A percentile compares a stretch with the other conserved stretches of the same genome.
Conservation (phyloP, 2,797 vertebrate species). For the Helostoma temminkii region DNA sequence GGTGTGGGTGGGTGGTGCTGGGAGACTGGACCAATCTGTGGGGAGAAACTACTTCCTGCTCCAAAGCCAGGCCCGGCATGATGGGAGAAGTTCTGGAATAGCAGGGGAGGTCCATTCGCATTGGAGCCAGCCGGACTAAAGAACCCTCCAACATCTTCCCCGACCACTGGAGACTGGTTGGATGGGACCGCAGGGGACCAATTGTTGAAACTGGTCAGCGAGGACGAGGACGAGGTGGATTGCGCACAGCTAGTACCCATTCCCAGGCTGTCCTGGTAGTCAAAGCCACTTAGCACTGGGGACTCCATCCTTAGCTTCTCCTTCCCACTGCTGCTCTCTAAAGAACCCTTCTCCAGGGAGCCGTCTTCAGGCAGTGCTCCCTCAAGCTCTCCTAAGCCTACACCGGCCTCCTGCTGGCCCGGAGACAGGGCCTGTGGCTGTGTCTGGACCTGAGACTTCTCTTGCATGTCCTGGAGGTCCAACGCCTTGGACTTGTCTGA, state of each 20-base stretch:
- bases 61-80: slow-evolving; percentile 96
- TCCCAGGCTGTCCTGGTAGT: slow-evolving; percentile 95
- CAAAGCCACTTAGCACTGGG: slow-evolving; percentile 94
- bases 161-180: slow-evolving; percentile 94
- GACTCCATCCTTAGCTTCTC: slow-evolving; percentile 97
- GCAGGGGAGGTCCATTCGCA: slow-evolving; percentile 93
- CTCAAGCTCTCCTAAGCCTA: slow-evolving; percentile 92
- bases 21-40: slow-evolving; percentile 96
- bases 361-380: slow-evolving; percentile 91
- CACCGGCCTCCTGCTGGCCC: slow-evolving; percentile 90
- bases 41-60: slow-evolving; percentile 91
- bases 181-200: slow-evolving; percentile 97
- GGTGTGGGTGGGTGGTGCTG: slow-evolving; percentile 95
- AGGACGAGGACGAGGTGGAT: slow-evolving; percentile 94
- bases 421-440: slow-evolving; percentile 89
- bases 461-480: slow-evolving; percentile 84
- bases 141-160: slow-evolving; percentile 93
- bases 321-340: slow-evolving; percentile 91
- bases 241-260: slow-evolving; percentile 91
- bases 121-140: slow-evolving; percentile 94
- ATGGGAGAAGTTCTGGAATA: slow-evolving; percentile 99
- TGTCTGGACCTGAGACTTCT: slow-evolving; percentile 94
- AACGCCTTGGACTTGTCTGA: slow-evolving; percentile 95
- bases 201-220: slow-evolving; percentile 96
- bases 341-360: slow-evolving; percentile 89